These are phyloP conservation scores for Cryptoleucopteryx plumbea DNA, from an alignment of 2,113 vertebrate species.

Conservation along the genomic window DNA sequence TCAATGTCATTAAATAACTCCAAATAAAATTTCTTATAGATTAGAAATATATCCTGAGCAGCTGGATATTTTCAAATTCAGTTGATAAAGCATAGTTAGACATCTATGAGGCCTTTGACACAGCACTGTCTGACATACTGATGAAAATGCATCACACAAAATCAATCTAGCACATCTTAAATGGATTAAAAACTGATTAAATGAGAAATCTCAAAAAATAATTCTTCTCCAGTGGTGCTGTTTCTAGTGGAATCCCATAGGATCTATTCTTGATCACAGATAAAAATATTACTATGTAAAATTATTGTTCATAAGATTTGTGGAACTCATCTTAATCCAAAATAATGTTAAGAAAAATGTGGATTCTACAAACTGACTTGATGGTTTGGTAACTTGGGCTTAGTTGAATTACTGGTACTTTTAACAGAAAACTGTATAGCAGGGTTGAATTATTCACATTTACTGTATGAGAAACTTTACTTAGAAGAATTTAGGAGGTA, in stretches of 20 bases:
- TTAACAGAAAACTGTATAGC: background rate
- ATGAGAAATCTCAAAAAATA: background rate
- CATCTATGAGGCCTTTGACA: background rate
- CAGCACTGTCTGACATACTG: background rate
- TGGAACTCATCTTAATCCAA: background rate
- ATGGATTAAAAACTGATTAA: background rate
- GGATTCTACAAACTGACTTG: background rate
- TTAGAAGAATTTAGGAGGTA: background rate
- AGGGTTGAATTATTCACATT: background rate
- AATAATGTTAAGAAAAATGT: background rate
- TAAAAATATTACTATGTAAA: background rate
- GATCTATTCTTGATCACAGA: background rate
- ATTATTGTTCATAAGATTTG: background rate
- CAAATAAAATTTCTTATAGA: background rate
- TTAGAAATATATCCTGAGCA: background rate
- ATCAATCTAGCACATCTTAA: background rate
- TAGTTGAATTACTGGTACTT: background rate
- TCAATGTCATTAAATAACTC: background rate
- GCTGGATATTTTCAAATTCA: background rate
- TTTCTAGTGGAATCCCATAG: background rate
- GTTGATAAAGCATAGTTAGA: background rate
- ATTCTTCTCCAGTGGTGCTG: background rate
- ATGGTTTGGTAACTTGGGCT: background rate
- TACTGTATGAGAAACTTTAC: background rate
- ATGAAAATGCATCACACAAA: background rate